Base-by-base conservation (phyloP, 2,113 vertebrate genomes). In the Tachysurus fulvidraco region DNA sequence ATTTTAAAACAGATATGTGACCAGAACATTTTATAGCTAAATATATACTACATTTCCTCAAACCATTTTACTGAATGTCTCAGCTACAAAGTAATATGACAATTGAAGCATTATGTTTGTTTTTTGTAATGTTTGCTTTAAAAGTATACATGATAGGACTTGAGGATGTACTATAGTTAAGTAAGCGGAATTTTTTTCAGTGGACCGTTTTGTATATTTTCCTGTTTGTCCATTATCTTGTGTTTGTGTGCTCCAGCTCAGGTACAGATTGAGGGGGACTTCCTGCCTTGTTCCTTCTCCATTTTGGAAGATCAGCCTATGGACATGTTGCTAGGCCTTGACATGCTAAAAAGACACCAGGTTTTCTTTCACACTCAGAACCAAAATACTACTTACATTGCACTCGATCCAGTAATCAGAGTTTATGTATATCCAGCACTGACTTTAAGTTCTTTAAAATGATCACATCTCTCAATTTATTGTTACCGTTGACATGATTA, bases 341-440 rank as follows among this genome's bases (percentile, higher is more conserved):
- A 99, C 91, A 99, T 99, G 98, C 94, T 99, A 36, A 99, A 99
- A 92, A 96, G 98, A 91, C 98, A 99, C 88, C 98, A 99, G 98
- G 98, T 99, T 14, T 89, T 90, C 9, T 50, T 79, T 57, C 21
- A 76, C n/a, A 71, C 59, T 21, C 14, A 57, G 19, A 6, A 59
- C 13, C 55, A 69, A 57, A 46, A 25, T 77, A 25, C 46, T 41
- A 25, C 23, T 82, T 30, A 13, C 52, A 57, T 16, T 21, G 52
- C 30, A 57, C 1, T 36, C 23, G 65, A 6, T 54, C 44, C 67
- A 81, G 21, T 74, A 12, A 71, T 71, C 19, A 13, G 17, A 16
- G 59, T 83, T 50, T 76, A n/a, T 50, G 14, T 14, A 23, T 13
- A 13, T 50, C 11, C 12, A 52, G 71, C 11, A 21, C 5, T 74